Evolutionary conservation across 1,140 invertebrate genomes (phyloP).

Genomic region (Drosophila santomea): DNA sequence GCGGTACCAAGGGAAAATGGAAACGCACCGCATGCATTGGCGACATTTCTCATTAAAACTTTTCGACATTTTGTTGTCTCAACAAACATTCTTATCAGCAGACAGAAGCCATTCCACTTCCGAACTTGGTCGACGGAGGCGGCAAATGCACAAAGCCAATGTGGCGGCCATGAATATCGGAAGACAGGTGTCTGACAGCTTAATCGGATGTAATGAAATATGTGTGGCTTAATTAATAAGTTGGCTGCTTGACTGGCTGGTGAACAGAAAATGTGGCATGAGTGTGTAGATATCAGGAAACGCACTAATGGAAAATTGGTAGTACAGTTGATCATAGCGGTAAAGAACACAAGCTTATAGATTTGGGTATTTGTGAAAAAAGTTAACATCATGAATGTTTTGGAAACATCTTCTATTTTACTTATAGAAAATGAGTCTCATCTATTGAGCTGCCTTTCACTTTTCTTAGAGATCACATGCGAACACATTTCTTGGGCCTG

Average conservation of each 20-base stretch:
- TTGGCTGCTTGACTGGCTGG: not conserved
- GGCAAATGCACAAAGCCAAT: constrained; percentile 22
- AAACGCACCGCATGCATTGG: constrained; percentile 62
- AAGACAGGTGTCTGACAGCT: constrained; percentile 57
- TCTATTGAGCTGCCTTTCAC: not conserved
- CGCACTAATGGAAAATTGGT: not conserved
- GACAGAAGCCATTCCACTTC: constrained; percentile 74
- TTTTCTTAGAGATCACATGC: constrained; percentile 1
- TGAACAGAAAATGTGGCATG: not conserved
- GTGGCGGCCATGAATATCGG: constrained; percentile 5
- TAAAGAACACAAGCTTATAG: not conserved
- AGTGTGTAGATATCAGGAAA: not conserved
- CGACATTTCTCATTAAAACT: constrained; percentile 80
- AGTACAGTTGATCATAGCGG: not conserved
- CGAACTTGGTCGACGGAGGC: constrained; percentile 25
- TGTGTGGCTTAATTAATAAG: constrained; percentile 48
- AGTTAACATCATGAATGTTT: too few relatives aligned
- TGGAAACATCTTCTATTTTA: too few relatives aligned
- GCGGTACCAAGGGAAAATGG: constrained; percentile 38
- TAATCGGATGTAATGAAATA: constrained; percentile 36
- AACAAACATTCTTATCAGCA: constrained; percentile 72
- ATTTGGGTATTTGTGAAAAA: too few relatives aligned
- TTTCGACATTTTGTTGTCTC: constrained; percentile 60
- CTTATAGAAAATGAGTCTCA: not conserved
- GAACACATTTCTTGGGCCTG: constrained; percentile 15